These are phyloP conservation scores for Nasua narica DNA, from an alignment of 2,797 vertebrate species.

Conservation along the genomic window DNA sequence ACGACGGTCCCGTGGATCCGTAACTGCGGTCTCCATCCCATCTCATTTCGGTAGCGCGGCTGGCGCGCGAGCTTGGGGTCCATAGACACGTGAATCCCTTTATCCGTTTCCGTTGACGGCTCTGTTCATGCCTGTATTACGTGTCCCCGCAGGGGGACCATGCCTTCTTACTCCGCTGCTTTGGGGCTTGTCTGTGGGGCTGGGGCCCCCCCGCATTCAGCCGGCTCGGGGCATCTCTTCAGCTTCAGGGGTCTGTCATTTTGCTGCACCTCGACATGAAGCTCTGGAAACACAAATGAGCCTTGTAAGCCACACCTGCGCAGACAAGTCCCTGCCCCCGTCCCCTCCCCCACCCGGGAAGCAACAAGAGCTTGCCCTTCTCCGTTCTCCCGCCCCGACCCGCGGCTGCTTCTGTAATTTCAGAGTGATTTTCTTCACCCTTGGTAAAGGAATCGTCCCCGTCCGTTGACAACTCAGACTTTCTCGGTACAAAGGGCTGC, in stretches of 20 bases:
- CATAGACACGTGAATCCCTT: rapidly evolving
- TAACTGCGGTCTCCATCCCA: too few relatives aligned
- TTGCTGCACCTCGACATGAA: not conserved
- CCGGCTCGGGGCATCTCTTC: not conserved
- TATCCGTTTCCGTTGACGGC: not conserved
- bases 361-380: not conserved
- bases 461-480: rapidly evolving
- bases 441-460: not conserved
- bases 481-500: not conserved
- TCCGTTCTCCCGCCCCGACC: not conserved
- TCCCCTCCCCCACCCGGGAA: too few relatives aligned
- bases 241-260: not conserved
- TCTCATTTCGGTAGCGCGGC: not conserved
- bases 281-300: not conserved
- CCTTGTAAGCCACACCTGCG: not conserved
- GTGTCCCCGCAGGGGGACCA: rapidly evolving
- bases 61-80: rapidly evolving
- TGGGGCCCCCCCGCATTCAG: too few relatives aligned
- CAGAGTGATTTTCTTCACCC: not conserved
- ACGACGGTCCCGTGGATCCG: not conserved
- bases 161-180: too few relatives aligned
- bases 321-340: too few relatives aligned
- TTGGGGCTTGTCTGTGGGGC: rapidly evolving
- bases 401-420: not conserved
- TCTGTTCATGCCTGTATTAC: rapidly evolving